These are phyloP conservation scores for Chrysotoxum bicinctum DNA, from an alignment of 2,888 invertebrate genomes.

Conservation along the genomic window DNA sequence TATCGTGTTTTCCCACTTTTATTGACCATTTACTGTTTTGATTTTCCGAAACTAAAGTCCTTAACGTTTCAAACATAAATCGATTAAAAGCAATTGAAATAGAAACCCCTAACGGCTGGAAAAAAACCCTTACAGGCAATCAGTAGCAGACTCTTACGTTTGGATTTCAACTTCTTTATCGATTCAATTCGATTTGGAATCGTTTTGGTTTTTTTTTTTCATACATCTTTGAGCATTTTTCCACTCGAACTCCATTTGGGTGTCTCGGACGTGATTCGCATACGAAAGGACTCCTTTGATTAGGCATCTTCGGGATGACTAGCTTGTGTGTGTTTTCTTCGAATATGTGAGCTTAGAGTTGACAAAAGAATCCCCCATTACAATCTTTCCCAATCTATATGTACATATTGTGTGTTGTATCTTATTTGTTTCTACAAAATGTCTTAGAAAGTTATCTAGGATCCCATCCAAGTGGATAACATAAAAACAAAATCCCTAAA, in stretches of 20 bases:
- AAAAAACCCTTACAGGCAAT: constrained; percentile 46
- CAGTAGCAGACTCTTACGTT: constrained; percentile 24
- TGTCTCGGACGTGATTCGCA: constrained; percentile 70
- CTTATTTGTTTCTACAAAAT: constrained; percentile 43
- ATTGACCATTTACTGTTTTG: not conserved
- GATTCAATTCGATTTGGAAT: constrained; percentile 48
- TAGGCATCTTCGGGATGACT: constrained; percentile 68
- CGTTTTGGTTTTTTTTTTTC: not conserved
- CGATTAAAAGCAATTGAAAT: constrained; percentile 46
- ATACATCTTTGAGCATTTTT: not conserved
- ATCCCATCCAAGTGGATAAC: constrained; percentile 13
- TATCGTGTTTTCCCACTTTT: not conserved
- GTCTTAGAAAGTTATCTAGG: constrained; percentile 33
- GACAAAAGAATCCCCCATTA: constrained; percentile 54
- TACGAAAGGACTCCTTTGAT: constrained; percentile 58
- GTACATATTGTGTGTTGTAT: constrained; percentile 39
- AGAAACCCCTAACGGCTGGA: not conserved
- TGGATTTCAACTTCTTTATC: not conserved
- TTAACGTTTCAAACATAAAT: constrained; percentile 23
- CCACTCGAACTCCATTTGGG: constrained; percentile 65
- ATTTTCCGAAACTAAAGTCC: not conserved
- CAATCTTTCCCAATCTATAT: not conserved
- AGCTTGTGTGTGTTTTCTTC: constrained; percentile 34
- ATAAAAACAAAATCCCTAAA: constrained; percentile 48
- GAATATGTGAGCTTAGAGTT: constrained; percentile 59